A percentile compares a stretch with the other conserved stretches of the same genome.
Evolutionary conservation across 2,888 invertebrate genomes (phyloP).

Genomic region (Trissoscelio sp.): DNA sequence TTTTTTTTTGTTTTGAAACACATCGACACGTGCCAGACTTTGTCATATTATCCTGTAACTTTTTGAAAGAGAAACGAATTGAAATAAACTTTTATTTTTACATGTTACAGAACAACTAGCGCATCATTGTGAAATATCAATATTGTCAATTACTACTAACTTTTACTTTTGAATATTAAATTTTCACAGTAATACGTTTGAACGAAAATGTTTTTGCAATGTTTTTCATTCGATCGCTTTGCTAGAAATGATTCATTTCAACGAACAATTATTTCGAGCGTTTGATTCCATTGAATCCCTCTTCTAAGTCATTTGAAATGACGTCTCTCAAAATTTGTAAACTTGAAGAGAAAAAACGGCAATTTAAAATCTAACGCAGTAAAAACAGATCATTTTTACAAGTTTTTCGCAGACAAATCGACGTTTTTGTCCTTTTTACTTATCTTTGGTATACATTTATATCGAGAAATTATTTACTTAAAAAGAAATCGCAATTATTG

Average conservation of each 20-base stretch:
- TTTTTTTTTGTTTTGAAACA: not conserved
- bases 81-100: not conserved
- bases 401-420: constrained; percentile 41
- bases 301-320: constrained; percentile 40
- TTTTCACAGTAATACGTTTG: constrained; percentile 29
- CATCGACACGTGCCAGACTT: constrained; percentile 65
- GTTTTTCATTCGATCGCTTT: constrained; percentile 26
- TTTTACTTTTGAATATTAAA: constrained; percentile 26
- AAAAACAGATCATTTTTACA: constrained; percentile 62
- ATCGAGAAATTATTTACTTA: constrained; percentile 17
- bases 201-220: constrained; percentile 23
- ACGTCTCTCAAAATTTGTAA: constrained; percentile 21
- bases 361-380: constrained; percentile 62
- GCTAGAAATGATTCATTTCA: constrained; percentile 44
- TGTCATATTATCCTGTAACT: constrained; percentile 36
- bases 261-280: constrained; percentile 43
- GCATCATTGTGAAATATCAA: constrained; percentile 50
- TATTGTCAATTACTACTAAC: constrained; percentile 23
- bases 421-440: constrained; percentile 24
- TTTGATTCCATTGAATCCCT: constrained; percentile 50
- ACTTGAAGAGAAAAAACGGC: constrained; percentile 52
- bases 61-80: not conserved
- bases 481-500: constrained; percentile 21
- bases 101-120: constrained; percentile 25
- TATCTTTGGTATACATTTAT: constrained; percentile 66